Evolutionary conservation across 1,140 invertebrate species (phyloP), one percentile per base, ranked within the genome.

Genomic region (Episyrphus balteatus): DNA sequence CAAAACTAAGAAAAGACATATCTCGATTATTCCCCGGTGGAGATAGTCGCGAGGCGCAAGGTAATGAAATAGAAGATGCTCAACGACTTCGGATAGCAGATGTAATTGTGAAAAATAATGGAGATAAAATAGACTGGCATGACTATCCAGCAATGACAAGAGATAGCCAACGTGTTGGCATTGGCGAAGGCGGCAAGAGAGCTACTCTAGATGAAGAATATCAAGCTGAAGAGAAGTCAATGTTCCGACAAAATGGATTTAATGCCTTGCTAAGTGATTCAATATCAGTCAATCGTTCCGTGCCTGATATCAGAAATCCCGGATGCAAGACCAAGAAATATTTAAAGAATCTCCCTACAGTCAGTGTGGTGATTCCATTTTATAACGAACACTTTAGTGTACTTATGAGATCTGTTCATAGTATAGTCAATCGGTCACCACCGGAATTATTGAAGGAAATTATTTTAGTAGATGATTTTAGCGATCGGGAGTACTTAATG

Each of bases 371-470:
- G 42, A 84, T 97, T 26, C 92, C 93, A 37, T 98, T 95, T 69
- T 89, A 92, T 68, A 92, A 95, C 63, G 92, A 94, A 68, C 89
- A 93, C 68, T 87, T 84, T 76, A 85, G 85, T 48, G 90, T 90
- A 3, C 66, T 96, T 26, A 71, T 96, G 17, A 74, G 93, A 26
- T 94, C 91, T 8, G 86, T 81, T 15, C 77, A 82, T 55, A 92
- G 87, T 60, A 82, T 93, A 10, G 62, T 96, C 1, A 82, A 86
- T 62, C 75, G 90, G 46, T 88, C 92, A 10, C 92, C 92, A 5
- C 63, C 74, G 13, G 74, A 85, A 53, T 71, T 96, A 8, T 72
- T 97, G 9, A 84, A 89, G 61, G 91, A 96, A 77, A 78, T 97
- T 41, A 91, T 96, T 59, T 72, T 97, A 47, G 92, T 95, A 18